These are phyloP conservation scores for Arenicola marina DNA, from an alignment of 2,888 invertebrate species.

Conservation along the genomic window DNA sequence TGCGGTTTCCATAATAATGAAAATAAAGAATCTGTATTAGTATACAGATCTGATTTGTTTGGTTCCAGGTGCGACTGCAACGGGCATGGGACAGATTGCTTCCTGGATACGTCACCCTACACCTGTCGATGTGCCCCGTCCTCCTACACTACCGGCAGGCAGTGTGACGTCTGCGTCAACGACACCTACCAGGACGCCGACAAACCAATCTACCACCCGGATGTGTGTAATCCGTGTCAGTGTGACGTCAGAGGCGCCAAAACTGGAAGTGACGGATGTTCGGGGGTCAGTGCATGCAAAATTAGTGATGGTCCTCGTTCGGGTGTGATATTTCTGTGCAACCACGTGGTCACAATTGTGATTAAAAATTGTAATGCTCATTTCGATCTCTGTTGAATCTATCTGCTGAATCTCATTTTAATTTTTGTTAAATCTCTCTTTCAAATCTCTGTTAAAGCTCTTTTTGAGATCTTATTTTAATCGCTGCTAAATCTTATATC, in stretches of 20 bases:
- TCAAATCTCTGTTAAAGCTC: no score
- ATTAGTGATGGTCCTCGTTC: no score
- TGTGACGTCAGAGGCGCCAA: constrained; percentile 20
- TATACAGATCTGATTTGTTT: not conserved
- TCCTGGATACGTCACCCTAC: constrained; percentile 17
- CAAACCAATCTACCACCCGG: not conserved
- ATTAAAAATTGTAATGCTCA: no score
- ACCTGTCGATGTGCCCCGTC: constrained; percentile 18
- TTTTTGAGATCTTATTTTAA: no score
- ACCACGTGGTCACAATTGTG: no score
- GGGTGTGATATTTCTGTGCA: no score
- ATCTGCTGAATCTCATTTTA: no score
- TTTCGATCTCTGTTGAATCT: no score
- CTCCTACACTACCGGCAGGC: constrained; percentile 19
- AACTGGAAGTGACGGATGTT: not conserved
- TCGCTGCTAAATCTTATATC: no score
- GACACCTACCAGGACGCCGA: constrained; percentile 11
- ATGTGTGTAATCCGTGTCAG: constrained; percentile 20
- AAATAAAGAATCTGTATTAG: not conserved
- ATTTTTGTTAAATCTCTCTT: no score
- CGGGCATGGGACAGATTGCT: constrained; percentile 21
- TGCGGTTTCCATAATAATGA: not conserved
- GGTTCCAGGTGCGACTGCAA: constrained; percentile 25
- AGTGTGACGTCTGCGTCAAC: constrained; percentile 20
- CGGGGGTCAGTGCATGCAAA: not conserved